Conservation (phyloP, 53 echinoderm and acorn worm species). For the Crossaster papposus region DNA sequence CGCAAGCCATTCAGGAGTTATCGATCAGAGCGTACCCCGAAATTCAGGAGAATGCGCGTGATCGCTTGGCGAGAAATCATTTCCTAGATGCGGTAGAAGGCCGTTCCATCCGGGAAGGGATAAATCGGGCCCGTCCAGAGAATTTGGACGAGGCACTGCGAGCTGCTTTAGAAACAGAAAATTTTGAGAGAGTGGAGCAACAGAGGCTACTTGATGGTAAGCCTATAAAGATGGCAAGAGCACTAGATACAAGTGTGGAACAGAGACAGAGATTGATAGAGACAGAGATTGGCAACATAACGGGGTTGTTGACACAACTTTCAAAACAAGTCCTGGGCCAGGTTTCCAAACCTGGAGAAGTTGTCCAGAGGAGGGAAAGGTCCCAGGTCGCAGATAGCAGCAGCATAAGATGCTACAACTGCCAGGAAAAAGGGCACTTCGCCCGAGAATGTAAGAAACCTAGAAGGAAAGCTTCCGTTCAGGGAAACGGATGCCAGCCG, state of each 20-base stretch:
- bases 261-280: background rate
- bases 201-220: slow-evolving; percentile 15
- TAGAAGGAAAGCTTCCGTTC: background rate
- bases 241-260: background rate
- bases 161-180: slow-evolving; percentile 19
- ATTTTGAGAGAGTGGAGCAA: slow-evolving; percentile 20
- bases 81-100: slow-evolving; percentile 8
- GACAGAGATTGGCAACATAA: background rate
- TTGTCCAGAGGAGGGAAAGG: background rate
- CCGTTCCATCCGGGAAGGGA: background rate
- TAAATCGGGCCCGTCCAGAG: slow-evolving; percentile 6
- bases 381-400: background rate
- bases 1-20: slow-evolving; percentile 44
- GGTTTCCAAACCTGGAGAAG: background rate
- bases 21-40: slow-evolving; percentile 46
- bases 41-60: slow-evolving; percentile 15
- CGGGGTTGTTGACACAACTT: background rate
- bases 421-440: no score
- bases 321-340: background rate
- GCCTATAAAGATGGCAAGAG: slow-evolving; percentile 32
- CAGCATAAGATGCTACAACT: background rate
- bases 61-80: slow-evolving; percentile 2
- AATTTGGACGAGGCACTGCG: slow-evolving; percentile 1
- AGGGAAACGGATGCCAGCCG: background rate
- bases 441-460: background rate